Conservation (phyloP, 2,797 vertebrate genomes). For the Antrozous pallidus region DNA sequence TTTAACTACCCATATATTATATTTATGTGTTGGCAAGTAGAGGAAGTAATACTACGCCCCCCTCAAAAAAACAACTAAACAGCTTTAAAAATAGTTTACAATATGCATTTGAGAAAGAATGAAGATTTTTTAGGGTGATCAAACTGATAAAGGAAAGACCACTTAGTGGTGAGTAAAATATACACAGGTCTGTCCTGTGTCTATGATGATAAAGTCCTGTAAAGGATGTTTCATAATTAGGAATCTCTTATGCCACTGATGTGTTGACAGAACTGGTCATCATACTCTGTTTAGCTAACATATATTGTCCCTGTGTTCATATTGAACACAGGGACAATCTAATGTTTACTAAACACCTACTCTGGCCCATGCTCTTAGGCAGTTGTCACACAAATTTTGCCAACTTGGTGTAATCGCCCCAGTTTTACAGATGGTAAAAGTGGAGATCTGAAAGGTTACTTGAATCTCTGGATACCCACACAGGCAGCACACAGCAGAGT, state of each 20-base stretch:
- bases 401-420: not conserved
- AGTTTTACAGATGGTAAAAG: not conserved
- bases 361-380: not conserved
- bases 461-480: not conserved
- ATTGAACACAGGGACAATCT: too few species aligned
- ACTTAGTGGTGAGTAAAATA: not conserved
- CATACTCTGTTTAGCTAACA: not conserved
- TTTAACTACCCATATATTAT: not conserved
- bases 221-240: not conserved
- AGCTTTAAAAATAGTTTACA: not conserved
- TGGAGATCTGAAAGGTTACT: not conserved
- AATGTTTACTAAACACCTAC: not conserved
- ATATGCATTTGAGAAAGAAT: not conserved
- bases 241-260: not conserved
- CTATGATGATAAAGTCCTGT: not conserved
- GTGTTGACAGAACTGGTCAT: not conserved
- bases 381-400: not conserved
- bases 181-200: not conserved
- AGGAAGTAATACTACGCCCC: not conserved
- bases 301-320: not conserved
- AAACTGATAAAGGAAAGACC: not conserved
- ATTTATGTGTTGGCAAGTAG: not conserved
- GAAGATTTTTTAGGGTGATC: not conserved
- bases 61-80: not conserved
- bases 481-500: not conserved